Conservation (phyloP, 2,888 invertebrate genomes). For the Ligdia adustata region DNA sequence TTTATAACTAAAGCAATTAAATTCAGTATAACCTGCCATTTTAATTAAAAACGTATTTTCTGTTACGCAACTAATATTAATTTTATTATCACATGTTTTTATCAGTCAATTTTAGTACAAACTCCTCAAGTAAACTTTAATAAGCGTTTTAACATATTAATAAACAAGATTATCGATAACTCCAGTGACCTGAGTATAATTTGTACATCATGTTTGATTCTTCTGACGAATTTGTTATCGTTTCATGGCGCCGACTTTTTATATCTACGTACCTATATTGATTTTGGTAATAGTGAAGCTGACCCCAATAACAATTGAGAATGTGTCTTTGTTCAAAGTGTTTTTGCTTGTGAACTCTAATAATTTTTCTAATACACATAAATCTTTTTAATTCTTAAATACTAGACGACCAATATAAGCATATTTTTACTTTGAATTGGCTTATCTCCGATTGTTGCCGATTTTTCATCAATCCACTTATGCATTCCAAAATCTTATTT, state of each 20-base stretch:
- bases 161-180: slow-evolving; percentile 19
- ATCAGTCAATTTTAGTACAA: neutral
- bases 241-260: neutral
- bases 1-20: slow-evolving; percentile 6
- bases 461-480: too few relatives aligned
- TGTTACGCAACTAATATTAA: slow-evolving; percentile 4
- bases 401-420: too few relatives aligned
- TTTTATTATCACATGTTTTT: neutral
- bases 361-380: too few relatives aligned
- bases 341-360: neutral
- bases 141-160: slow-evolving; percentile 3
- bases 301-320: neutral
- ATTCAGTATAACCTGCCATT: neutral
- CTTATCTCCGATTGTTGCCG: too few relatives aligned
- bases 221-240: slow-evolving; percentile 14
- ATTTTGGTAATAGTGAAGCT: too few relatives aligned
- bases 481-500: neutral
- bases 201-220: slow-evolving; percentile 9
- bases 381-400: too few relatives aligned
- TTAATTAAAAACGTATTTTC: neutral
- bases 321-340: neutral
- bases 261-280: neutral
- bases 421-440: too few relatives aligned
- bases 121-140: slow-evolving; percentile 1
- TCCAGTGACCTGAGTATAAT: slow-evolving; percentile 12